These are phyloP conservation scores for Dicerorhinus sumatrensis DNA, from an alignment of 2,113 vertebrate species.

Conservation along the genomic window DNA sequence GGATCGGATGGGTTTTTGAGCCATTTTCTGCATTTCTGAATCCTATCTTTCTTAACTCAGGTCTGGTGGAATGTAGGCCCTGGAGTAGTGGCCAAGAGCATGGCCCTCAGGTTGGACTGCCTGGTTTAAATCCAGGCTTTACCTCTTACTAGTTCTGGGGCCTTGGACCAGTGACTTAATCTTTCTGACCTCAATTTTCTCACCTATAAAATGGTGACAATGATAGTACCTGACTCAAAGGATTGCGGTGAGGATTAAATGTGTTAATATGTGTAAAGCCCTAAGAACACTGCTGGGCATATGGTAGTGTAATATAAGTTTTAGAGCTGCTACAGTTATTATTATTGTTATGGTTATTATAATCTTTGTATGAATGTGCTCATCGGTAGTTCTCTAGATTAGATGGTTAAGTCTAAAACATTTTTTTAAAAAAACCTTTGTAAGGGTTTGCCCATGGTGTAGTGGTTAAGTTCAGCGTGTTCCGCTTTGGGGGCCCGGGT, in stretches of 20 bases:
- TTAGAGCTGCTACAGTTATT: background rate
- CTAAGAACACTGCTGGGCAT: background rate
- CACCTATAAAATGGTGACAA: background rate
- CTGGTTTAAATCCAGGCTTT: background rate
- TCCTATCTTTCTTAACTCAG: background rate
- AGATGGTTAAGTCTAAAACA: background rate
- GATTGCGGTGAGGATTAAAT: background rate
- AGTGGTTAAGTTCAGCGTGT: no score
- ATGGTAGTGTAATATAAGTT: background rate
- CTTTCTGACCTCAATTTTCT: background rate
- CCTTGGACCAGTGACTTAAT: background rate
- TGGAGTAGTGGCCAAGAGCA: rapidly evolving
- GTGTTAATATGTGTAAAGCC: background rate
- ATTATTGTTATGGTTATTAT: background rate
- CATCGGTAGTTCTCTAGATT: background rate
- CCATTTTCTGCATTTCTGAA: background rate
- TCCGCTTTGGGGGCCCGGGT: no score
- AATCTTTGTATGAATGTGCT: background rate
- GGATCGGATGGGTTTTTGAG: background rate
- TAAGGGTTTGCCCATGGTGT: no score
- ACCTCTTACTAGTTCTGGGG: background rate
- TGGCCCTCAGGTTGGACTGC: background rate
- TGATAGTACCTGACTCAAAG: background rate
- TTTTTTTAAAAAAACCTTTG: no score
- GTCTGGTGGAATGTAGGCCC: background rate